These are phyloP conservation scores for Gymnodraco acuticeps DNA, from an alignment of 2,797 vertebrate genomes.

Conservation along the genomic window DNA sequence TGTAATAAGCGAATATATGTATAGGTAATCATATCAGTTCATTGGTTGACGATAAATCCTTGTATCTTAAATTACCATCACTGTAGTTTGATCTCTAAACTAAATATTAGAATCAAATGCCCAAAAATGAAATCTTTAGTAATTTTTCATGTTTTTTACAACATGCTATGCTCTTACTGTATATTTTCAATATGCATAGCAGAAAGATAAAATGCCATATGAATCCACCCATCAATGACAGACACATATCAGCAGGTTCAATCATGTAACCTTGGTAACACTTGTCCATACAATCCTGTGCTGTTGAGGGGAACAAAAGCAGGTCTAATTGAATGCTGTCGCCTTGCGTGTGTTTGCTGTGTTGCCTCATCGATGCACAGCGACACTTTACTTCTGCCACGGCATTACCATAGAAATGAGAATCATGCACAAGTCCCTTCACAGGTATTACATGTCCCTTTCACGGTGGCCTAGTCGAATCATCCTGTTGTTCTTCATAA, in stretches of 20 bases:
- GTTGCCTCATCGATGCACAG: conserved; percentile 34
- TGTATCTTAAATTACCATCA: background rate
- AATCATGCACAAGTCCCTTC: conserved; percentile 82
- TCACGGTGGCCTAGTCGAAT: conserved; percentile 4
- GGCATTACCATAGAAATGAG: conserved; percentile 86
- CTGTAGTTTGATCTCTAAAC: background rate
- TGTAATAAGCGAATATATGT: background rate
- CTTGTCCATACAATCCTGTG: conserved; percentile 1
- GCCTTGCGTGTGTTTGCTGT: conserved; percentile 24
- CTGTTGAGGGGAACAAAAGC: background rate
- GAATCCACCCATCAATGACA: conserved; percentile 7
- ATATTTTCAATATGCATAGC: background rate
- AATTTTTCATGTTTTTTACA: background rate
- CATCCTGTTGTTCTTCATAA: conserved; percentile 47
- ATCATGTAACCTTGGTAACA: conserved; percentile 6
- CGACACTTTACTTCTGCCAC: conserved; percentile 60
- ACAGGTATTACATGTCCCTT: conserved; percentile 56
- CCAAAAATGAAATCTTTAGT: background rate
- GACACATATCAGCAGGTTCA: conserved; percentile 9
- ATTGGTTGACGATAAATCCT: background rate
- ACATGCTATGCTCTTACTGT: too few species aligned
- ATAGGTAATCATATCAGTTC: background rate
- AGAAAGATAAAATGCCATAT: background rate
- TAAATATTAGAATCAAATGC: conserved; percentile 3
- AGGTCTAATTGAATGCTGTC: conserved; percentile 40